Base-by-base conservation (phyloP, 2,888 invertebrate species). In the Lasioglossum leucozonium region DNA sequence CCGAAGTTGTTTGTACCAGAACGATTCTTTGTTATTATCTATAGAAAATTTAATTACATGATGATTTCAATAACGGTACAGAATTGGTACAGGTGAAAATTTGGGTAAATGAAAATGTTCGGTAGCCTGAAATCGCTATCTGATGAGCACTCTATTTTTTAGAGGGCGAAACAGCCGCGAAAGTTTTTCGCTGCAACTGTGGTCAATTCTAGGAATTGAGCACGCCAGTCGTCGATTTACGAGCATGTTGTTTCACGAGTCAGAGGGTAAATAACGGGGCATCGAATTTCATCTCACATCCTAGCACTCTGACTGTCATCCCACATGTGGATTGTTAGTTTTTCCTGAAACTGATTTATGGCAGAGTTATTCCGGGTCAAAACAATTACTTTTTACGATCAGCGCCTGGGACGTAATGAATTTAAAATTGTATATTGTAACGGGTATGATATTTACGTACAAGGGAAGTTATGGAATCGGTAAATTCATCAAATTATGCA, bases 221-320 rank as follows among this genome's bases (percentile, higher is more conserved):
- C 71, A 42, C 71, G 26, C 71, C 71, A 44, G 71, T 42, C 71
- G 71, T 44, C 71, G 42, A 74, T 74, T 74, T 74, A 74, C 74
- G 74, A 74, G 55, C 74, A 74, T 58, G 74, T 74, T 74, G 58
- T 74, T 74, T 58, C 74, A 55, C 74, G 74, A 58, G 74, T 71
- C 74, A 74, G 74, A 74, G 58, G 74, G 74, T 74, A 74, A 74
- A 74, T 74, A 74, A 74, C 74, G 74, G 74, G 55, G 37, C 74
- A 74, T 58, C 58, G 74, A 58, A 74, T 58, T 74, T 58, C 55
- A 74, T 10, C 74, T 58, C 74, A 74, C 74, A 58, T 65, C 34
- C 65, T 74, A 58, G 58, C 58, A 58, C 58, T 55, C 74, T 10
- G 58, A 74, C 74, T 74, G 74, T 65, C 65, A 65, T 22, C 34